phyloP scores from a whole-genome alignment of 2,797 vertebrate species.

The Kryptolebias ocellatus region DNA sequence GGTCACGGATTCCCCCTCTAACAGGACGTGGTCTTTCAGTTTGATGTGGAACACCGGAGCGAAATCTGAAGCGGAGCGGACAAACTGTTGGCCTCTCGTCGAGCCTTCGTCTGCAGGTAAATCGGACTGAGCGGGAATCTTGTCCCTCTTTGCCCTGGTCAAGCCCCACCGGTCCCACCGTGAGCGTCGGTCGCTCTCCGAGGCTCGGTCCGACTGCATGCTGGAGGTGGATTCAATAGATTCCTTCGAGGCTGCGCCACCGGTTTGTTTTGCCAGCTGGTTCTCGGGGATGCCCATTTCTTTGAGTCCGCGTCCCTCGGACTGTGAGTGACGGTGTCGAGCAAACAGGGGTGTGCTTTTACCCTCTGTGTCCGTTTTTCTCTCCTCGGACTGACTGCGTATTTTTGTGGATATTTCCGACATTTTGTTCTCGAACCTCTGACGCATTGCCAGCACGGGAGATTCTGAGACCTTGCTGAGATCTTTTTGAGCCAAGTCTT shows the following conservation, averaged over 20 bases:
- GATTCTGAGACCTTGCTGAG: conserved; percentile 80
- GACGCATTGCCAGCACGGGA: conserved; percentile 83
- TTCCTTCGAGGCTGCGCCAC: conserved; percentile 82
- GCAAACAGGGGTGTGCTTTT: conserved; percentile 84
- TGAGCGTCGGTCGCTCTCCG: conserved; percentile 78
- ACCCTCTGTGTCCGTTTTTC: conserved; percentile 76
- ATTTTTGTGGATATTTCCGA: conserved; percentile 82
- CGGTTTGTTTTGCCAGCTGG: conserved; percentile 80
- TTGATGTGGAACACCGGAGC: conserved; percentile 96
- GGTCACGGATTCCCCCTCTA: conserved; percentile 91
- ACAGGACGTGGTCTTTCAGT: conserved; percentile 91
- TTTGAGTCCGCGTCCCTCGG: conserved; percentile 87
- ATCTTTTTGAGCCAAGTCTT: conserved; percentile 57
- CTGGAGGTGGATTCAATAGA: conserved; percentile 88
- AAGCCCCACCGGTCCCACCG: conserved; percentile 94
- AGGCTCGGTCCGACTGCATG: conserved; percentile 77
- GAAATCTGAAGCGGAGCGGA: conserved; percentile 88
- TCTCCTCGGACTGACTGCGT: conserved; percentile 87
- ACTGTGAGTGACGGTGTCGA: conserved; percentile 82
- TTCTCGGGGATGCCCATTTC: conserved; percentile 86
- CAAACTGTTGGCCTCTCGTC: conserved; percentile 69
- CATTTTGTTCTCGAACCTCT: conserved; percentile 88
- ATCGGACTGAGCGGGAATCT: conserved; percentile 85
- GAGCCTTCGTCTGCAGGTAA: conserved; percentile 82
- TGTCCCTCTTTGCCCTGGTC: conserved; percentile 86